Evolutionary conservation across 2,888 invertebrate species (phyloP), one percentile per base, ranked within the genome.

Genomic region (Tetramorium bicarinatum): DNA sequence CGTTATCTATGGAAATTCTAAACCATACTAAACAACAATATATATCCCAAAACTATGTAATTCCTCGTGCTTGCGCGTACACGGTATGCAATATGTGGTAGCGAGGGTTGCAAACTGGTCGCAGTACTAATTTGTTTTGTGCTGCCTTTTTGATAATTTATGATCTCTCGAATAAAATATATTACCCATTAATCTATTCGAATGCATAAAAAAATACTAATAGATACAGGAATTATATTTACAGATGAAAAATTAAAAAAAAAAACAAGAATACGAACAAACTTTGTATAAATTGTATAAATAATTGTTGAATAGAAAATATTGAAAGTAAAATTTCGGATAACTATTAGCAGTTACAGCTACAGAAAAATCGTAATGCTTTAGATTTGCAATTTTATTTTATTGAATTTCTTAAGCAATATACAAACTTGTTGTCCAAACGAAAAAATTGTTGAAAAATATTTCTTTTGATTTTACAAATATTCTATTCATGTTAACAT

Each of bases 1-100:
- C 91, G 93, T 93, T 94, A 94, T 94, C 94, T 94, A 94, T 94
- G 94, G 94, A 94, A 94, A 94, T 94, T 93, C 93, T 94, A 93
- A 93, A 93, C 93, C 92, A 89, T 93, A 93, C 93, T 93, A 93
- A 94, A 94, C 93, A 94, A 94, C 93, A 92, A 91, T 91, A 93
- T 91, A 92, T 92, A 94, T 90, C 91, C 92, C 93, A 93, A 93
- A 94, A 94, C 94, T 94, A 93, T 93, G 93, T 92, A 92, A 93
- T 93, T 93, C 92, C 84, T 91, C 86, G 87, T 82, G 88, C 87
- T 87, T 69, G 87, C 89, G 87, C 87, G 88, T 90, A 88, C 85
- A 90, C 88, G 89, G 87, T 88, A 88, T 91, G 90, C 92, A 90
- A 91, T 91, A 91, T 90, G 90, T 84, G 87, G 72, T 82, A 87